A percentile compares a stretch with the other conserved stretches of the same genome.
These are phyloP conservation scores for Enoplosus armatus DNA, from an alignment of 2,797 vertebrate genomes.

Conservation along the genomic window DNA sequence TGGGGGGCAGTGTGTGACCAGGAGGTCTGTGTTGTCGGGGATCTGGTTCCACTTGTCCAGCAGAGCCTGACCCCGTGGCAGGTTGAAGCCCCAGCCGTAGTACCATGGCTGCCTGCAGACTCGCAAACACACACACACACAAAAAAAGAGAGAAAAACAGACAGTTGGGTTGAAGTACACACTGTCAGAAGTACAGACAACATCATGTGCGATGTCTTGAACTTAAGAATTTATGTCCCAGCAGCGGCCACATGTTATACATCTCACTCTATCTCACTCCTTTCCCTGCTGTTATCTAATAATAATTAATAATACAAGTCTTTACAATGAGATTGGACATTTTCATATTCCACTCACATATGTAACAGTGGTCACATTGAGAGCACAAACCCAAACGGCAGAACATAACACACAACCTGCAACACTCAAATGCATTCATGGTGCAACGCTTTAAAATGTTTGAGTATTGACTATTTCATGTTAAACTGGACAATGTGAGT, in stretches of 20 bases:
- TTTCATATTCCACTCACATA: background rate
- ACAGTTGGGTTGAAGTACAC: background rate
- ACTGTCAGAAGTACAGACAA: background rate
- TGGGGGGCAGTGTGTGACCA: slow-evolving; percentile 96
- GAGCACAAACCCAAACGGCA: background rate
- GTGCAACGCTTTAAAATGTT: background rate
- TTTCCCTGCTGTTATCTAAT: background rate
- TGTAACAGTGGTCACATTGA: background rate
- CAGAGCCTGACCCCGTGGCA: slow-evolving; percentile 94
- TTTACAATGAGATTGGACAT: background rate
- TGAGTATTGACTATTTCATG: too few relatives aligned
- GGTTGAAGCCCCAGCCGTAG: slow-evolving; percentile 98
- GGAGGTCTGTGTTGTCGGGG: slow-evolving; percentile 94
- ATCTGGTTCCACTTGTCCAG: slow-evolving; percentile 99
- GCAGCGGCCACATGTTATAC: background rate
- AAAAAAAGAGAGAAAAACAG: background rate
- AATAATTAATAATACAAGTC: background rate
- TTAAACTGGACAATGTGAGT: too few relatives aligned
- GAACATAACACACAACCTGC: background rate
- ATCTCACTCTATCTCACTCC: background rate
- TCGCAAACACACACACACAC: slow-evolving; percentile 20
- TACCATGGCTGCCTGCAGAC: slow-evolving; percentile 96
- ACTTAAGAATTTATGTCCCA: background rate
- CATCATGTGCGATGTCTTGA: background rate
- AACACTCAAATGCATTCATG: background rate